Percentiles rank a stretch among this genome's conserved stretches.
Evolutionary conservation across 2,113 vertebrate genomes (phyloP).

Genomic region (Pseudopipra pipra): DNA sequence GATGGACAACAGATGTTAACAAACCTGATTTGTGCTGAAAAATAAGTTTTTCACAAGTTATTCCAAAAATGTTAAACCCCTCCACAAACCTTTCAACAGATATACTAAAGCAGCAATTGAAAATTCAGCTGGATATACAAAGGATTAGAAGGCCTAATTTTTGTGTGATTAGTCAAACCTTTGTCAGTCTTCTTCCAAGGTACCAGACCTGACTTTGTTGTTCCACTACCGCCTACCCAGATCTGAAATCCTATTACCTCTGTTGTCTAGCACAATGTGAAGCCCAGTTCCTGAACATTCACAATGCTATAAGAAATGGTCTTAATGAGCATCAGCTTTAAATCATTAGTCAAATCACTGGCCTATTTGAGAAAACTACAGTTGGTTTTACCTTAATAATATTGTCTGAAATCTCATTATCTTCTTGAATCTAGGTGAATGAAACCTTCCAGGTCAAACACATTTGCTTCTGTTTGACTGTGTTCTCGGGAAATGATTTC

Average conservation of each 20-base stretch:
- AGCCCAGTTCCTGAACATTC: neutral
- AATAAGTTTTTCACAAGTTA: neutral
- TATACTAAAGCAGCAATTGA: neutral
- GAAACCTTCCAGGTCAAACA: neutral
- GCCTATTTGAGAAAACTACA: neutral
- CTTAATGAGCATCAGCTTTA: neutral
- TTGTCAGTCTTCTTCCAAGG: neutral
- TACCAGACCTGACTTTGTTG: neutral
- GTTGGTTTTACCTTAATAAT: neutral
- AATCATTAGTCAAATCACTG: neutral
- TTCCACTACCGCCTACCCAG: neutral
- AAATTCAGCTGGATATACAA: neutral
- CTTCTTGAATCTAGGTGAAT: neutral
- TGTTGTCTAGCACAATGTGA: neutral
- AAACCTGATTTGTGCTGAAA: neutral
- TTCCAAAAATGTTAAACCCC: neutral
- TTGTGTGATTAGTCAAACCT: neutral
- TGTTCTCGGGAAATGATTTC: neutral
- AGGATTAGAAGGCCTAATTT: neutral
- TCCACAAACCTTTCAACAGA: neutral
- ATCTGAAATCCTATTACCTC: neutral
- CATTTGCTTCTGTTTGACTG: neutral
- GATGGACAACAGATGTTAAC: neutral
- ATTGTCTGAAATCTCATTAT: neutral
- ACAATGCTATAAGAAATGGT: neutral